Evolutionary conservation across 2,888 invertebrate species (phyloP).

Genomic region (Tenthredo scrophulariae): DNA sequence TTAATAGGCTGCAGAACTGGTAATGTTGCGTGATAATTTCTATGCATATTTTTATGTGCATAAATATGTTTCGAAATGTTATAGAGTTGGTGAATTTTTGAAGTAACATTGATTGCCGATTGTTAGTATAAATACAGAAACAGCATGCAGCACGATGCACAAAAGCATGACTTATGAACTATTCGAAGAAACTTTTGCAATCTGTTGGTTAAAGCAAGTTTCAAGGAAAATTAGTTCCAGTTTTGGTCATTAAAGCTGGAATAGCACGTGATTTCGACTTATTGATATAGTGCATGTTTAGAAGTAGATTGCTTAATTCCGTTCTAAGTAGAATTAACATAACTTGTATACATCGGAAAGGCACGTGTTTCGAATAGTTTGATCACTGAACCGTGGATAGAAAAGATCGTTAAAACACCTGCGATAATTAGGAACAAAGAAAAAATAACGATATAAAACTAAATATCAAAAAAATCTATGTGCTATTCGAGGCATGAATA

Average conservation of each 20-base stretch:
- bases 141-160: not conserved
- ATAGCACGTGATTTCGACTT: not conserved
- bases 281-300: not conserved
- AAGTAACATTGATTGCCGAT: slow-evolving; percentile 9
- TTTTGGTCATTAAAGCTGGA: slow-evolving; percentile 4
- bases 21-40: too few relatives aligned
- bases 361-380: not conserved
- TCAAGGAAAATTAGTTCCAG: slow-evolving; percentile 26
- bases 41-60: not conserved
- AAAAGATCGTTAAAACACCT: not conserved
- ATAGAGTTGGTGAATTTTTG: not conserved
- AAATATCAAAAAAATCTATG: too few relatives aligned
- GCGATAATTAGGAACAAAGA: not conserved
- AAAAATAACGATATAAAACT: not conserved
- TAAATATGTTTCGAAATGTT: not conserved
- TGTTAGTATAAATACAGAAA: not conserved
- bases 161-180: not conserved
- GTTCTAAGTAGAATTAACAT: not conserved
- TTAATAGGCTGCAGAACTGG: too few relatives aligned
- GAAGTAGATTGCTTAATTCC: not conserved
- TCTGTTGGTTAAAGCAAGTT: not conserved
- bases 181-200: not conserved
- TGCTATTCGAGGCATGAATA: not conserved
- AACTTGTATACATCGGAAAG: not conserved
- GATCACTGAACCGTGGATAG: not conserved